These are phyloP conservation scores for zebrafish (Danio rerio) DNA, from an alignment of 2,113 vertebrate species.

Conservation along the genomic window DNA sequence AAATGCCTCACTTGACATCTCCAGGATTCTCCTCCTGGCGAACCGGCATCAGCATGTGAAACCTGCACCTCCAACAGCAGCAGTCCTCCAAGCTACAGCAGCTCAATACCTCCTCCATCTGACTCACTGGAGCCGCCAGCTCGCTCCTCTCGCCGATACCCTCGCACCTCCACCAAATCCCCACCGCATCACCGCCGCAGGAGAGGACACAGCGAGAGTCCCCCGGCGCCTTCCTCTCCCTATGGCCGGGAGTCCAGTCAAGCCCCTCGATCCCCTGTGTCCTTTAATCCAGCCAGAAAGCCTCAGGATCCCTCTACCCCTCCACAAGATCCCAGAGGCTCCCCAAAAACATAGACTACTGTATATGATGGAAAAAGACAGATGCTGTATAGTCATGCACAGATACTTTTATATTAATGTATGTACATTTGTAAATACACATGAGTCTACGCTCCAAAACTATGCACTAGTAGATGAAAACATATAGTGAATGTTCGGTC, in stretches of 20 bases:
- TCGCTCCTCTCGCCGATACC: slow-evolving; percentile 72
- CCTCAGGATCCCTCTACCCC: slow-evolving; percentile 64
- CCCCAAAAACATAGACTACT: slow-evolving; percentile 32
- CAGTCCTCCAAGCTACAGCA: slow-evolving; percentile 74
- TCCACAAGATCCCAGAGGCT: slow-evolving; percentile 37
- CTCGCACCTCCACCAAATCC: slow-evolving; percentile 72
- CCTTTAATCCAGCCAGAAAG: slow-evolving; percentile 69
- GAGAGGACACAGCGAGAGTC: slow-evolving; percentile 62
- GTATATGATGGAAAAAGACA: slow-evolving; percentile 42
- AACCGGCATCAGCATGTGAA: slow-evolving; percentile 75
- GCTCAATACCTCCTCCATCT: slow-evolving; percentile 59
- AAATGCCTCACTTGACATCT: slow-evolving; percentile 46
- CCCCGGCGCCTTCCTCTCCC: slow-evolving; percentile 64
- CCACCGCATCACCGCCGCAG: slow-evolving; percentile 69
- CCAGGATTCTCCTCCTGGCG: slow-evolving; percentile 79
- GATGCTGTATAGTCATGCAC: slow-evolving; percentile 31
- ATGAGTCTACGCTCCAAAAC: not conserved
- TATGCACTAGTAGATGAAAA: not conserved
- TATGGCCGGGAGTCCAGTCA: slow-evolving; percentile 64
- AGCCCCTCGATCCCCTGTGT: slow-evolving; percentile 62
- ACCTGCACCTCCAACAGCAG: slow-evolving; percentile 72
- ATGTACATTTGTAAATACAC: slow-evolving; percentile 47
- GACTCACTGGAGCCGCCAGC: slow-evolving; percentile 71
- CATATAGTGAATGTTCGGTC: not conserved
- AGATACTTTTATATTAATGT: slow-evolving; percentile 28